A percentile compares a stretch with the other conserved stretches of the same genome.
These are phyloP conservation scores for Upupa epops DNA, from an alignment of 2,113 vertebrate genomes.

Conservation along the genomic window DNA sequence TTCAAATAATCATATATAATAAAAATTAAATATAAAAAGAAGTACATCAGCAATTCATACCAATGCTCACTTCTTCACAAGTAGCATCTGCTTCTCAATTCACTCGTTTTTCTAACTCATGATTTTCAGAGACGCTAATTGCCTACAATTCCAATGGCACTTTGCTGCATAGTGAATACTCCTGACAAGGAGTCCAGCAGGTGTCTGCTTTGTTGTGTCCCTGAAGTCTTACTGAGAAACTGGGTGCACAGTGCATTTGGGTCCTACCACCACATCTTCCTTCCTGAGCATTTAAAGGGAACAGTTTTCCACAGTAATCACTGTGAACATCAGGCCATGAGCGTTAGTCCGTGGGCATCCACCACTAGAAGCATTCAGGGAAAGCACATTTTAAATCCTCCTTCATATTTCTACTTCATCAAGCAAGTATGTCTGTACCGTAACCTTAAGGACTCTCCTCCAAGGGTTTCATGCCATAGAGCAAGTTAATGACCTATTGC, in stretches of 20 bases:
- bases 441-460: background rate
- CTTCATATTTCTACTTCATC: background rate
- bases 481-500: background rate
- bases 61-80: background rate
- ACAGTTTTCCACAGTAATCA: background rate
- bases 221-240: background rate
- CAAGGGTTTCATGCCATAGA: background rate
- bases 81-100: background rate
- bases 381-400: background rate
- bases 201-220: background rate
- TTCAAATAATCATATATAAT: background rate
- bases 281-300: background rate
- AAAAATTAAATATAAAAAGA: background rate
- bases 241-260: background rate
- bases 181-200: background rate
- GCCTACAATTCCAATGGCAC: background rate
- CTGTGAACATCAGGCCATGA: background rate
- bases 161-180: background rate
- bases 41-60: background rate
- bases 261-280: background rate
- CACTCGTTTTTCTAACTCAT: background rate
- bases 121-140: background rate
- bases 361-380: background rate
- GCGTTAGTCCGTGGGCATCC: background rate
- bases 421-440: background rate